These are phyloP conservation scores for Rattus rattus DNA, from an alignment of 2,113 vertebrate species.

Conservation along the genomic window DNA sequence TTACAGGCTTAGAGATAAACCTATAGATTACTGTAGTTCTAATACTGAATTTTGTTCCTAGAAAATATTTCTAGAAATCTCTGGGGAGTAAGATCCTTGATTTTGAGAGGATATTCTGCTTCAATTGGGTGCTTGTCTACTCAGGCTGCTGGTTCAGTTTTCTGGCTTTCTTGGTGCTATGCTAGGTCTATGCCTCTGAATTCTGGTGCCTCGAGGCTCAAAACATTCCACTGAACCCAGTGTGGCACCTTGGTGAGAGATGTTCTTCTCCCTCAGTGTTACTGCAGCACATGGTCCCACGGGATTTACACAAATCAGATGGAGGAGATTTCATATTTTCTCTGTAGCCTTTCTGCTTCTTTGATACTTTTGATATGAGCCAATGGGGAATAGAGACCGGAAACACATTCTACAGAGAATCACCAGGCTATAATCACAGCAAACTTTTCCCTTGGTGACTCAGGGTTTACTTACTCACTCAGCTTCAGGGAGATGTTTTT, in stretches of 20 bases:
- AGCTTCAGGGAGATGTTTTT: background rate
- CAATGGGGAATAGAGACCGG: background rate
- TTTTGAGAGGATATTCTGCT: background rate
- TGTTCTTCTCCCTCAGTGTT: background rate
- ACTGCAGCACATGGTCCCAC: background rate
- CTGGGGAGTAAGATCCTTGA: background rate
- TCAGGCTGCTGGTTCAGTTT: background rate
- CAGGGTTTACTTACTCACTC: conserved; percentile 27
- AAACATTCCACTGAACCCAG: background rate
- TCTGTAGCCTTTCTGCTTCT: background rate
- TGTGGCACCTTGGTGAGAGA: background rate
- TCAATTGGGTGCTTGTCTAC: background rate
- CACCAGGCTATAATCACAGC: background rate
- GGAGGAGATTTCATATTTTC: background rate
- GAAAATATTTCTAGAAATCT: background rate
- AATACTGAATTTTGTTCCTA: background rate
- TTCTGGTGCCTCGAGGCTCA: background rate
- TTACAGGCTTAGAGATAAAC: background rate
- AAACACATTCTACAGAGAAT: background rate
- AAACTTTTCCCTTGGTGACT: background rate
- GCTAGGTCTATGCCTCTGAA: background rate
- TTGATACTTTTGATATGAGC: conserved; percentile 38
- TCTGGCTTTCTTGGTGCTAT: background rate
- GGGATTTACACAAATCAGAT: background rate
- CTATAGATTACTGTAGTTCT: background rate